These are phyloP conservation scores for Cygnus atratus DNA, from an alignment of 2,113 vertebrate genomes.

Conservation along the genomic window DNA sequence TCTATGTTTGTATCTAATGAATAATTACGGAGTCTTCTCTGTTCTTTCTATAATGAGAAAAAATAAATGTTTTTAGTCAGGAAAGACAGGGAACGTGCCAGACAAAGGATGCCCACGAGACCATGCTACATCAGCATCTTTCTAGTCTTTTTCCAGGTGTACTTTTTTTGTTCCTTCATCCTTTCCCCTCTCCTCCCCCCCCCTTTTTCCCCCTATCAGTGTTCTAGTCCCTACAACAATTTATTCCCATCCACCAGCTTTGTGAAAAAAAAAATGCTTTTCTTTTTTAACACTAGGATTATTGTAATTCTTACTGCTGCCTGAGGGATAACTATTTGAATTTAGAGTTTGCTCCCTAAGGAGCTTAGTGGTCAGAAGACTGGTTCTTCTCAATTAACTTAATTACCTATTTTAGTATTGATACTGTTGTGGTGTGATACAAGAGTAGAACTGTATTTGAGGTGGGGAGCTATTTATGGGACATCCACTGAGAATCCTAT, in stretches of 20 bases:
- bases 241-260: neutral
- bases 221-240: neutral
- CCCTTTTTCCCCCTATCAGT: neutral
- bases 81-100: neutral
- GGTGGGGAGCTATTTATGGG: neutral
- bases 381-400: neutral
- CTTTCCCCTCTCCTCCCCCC: neutral
- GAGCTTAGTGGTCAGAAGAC: neutral
- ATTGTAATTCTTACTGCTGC: neutral
- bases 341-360: neutral
- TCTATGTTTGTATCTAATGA: neutral
- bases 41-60: neutral
- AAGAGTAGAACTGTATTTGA: neutral
- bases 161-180: neutral
- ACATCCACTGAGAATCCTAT: neutral
- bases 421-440: neutral
- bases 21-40: neutral
- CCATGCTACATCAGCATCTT: neutral
- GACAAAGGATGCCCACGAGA: neutral
- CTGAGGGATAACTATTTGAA: neutral
- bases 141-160: neutral
- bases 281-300: neutral
- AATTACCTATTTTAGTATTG: neutral
- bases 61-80: neutral
- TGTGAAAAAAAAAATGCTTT: neutral